phyloP scores from a whole-genome alignment of 2,888 invertebrate species.

The Phaonia tiefii region DNA sequence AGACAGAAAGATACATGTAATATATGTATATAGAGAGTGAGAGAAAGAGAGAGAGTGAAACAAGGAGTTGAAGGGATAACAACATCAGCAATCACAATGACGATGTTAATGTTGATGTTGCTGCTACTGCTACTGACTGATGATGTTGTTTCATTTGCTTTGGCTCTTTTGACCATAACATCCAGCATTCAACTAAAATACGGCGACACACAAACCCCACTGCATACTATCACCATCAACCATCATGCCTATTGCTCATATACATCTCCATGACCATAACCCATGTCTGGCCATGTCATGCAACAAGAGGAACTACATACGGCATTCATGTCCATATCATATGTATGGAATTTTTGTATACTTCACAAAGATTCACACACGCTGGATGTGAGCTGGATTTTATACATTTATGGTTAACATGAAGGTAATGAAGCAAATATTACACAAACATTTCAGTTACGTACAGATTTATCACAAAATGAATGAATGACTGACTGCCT shows the following conservation, averaged over 20 bases:
- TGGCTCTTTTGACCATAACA: slow-evolving; percentile 2
- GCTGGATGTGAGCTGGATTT: slow-evolving; percentile 6
- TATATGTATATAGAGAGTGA: too few species aligned
- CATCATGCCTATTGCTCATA: background rate
- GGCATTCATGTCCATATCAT: slow-evolving; percentile 44
- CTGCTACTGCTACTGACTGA: background rate
- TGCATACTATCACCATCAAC: background rate
- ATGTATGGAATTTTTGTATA: slow-evolving; percentile 54
- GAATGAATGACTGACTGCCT: too few species aligned
- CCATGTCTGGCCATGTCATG: background rate
- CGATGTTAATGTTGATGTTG: background rate
- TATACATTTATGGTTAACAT: slow-evolving; percentile 39
- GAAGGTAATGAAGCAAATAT: slow-evolving; percentile 56
- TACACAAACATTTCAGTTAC: slow-evolving; percentile 37
- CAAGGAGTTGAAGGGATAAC: background rate
- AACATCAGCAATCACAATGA: slow-evolving; percentile 22
- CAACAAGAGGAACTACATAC: background rate
- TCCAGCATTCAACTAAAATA: background rate
- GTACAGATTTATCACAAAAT: slow-evolving; percentile 2
- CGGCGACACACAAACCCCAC: background rate
- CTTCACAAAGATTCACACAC: background rate
- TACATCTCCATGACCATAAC: background rate
- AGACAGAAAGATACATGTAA: too few species aligned
- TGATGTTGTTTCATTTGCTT: slow-evolving; percentile 27
- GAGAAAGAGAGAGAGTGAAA: too few species aligned